These are phyloP conservation scores for Himalopsyche kuldschensis DNA, from an alignment of 2,888 invertebrate genomes.

Conservation along the genomic window DNA sequence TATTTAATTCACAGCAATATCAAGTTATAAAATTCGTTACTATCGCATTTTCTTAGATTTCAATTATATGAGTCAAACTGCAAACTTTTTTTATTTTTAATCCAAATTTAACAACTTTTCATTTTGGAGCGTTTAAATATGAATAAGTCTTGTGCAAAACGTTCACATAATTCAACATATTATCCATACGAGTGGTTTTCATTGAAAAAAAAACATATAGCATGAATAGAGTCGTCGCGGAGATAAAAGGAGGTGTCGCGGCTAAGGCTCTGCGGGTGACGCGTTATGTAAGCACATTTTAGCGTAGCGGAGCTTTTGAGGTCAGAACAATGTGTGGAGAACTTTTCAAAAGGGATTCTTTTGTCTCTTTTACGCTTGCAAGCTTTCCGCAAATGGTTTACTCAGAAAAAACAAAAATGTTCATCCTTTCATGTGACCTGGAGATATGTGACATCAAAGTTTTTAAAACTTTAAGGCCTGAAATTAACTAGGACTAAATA, in stretches of 20 bases:
- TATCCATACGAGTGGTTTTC: neutral
- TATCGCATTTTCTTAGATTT: too few species aligned
- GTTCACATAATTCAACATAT: neutral
- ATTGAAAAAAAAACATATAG: neutral
- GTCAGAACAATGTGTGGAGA: constrained; percentile 18
- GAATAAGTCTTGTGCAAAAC: too few species aligned
- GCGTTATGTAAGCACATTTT: constrained; percentile 18
- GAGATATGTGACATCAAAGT: neutral
- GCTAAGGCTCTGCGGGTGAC: constrained; percentile 2
- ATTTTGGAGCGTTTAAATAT: too few species aligned
- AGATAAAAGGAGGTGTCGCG: neutral
- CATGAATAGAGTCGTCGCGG: neutral
- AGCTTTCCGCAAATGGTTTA: neutral
- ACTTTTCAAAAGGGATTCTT: constrained; percentile 6
- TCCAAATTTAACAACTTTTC: too few species aligned
- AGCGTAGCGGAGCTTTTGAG: constrained; percentile 22
- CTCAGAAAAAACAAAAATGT: neutral
- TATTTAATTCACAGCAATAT: too few species aligned
- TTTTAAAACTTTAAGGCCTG: neutral
- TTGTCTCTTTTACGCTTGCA: neutral
- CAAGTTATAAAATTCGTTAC: too few species aligned
- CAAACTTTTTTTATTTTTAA: too few species aligned
- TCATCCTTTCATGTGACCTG: neutral
- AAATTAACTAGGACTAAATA: neutral
- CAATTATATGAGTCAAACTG: too few species aligned